A percentile compares a stretch with the other conserved stretches of the same genome.
Evolutionary conservation across 1,140 invertebrate genomes (phyloP).

Genomic region (Melipona quadrifasciata): DNA sequence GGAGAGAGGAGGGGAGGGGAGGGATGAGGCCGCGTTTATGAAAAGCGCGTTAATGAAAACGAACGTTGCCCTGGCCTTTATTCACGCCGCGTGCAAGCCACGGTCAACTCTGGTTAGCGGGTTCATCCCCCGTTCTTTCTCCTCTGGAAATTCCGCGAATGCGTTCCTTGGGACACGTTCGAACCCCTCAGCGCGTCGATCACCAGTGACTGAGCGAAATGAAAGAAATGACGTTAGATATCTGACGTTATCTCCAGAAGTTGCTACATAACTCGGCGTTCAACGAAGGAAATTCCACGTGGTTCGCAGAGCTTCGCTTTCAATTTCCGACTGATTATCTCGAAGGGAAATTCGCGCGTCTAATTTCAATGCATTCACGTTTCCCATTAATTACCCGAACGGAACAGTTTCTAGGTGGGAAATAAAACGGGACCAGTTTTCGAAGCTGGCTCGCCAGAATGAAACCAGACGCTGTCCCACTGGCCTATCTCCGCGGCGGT

Average conservation of each 20-base stretch:
- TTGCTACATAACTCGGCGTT: too few relatives aligned
- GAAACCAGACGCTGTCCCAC: not conserved
- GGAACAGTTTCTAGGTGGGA: not conserved
- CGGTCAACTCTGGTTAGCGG: not conserved
- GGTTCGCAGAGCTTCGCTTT: too few relatives aligned
- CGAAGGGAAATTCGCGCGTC: too few relatives aligned
- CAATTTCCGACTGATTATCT: too few relatives aligned
- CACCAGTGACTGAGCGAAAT: too few relatives aligned
- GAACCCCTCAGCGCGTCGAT: too few relatives aligned
- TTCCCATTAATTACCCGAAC: not conserved
- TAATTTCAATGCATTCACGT: too few relatives aligned
- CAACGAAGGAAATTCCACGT: too few relatives aligned
- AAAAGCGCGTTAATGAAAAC: constrained; percentile 17
- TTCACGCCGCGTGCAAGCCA: not conserved
- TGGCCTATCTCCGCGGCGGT: not conserved
- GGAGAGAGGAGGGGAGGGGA: too few relatives aligned
- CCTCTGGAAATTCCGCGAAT: not conserved
- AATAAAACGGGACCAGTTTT: not conserved
- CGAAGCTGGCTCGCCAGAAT: not conserved
- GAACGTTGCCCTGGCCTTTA: constrained; percentile 1
- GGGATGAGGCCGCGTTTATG: not conserved
- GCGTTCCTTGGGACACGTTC: not conserved
- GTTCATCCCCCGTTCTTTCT: too few relatives aligned
- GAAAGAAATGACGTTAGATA: too few relatives aligned
- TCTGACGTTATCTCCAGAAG: too few relatives aligned